Conservation (phyloP, 2,113 vertebrate species). For the Hippocampus mohnikei region DNA sequence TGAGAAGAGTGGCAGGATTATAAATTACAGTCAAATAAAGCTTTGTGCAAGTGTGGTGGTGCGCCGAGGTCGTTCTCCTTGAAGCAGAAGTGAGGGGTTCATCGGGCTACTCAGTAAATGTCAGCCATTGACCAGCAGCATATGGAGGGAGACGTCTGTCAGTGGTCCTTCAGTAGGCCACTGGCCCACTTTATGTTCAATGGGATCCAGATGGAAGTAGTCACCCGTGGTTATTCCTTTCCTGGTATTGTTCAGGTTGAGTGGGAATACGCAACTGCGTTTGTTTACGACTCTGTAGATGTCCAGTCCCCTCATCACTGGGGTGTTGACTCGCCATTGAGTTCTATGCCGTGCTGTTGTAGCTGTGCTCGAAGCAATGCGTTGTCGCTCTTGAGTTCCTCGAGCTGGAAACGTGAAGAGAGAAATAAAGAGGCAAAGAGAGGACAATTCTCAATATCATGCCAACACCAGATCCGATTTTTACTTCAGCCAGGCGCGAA, state of each 20-base stretch:
- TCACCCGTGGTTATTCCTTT: slow-evolving; percentile 14
- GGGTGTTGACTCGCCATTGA: slow-evolving; percentile 76
- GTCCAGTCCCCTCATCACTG: slow-evolving; percentile 69
- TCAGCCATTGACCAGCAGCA: slow-evolving; percentile 10
- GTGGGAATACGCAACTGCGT: slow-evolving; percentile 10
- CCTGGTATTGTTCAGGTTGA: slow-evolving; percentile 23
- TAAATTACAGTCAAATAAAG: slow-evolving; percentile 49
- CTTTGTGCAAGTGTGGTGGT: slow-evolving; percentile 32
- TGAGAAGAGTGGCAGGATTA: slow-evolving; percentile 40
- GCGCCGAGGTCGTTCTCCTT: slow-evolving; percentile 25
- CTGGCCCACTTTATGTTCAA: neutral
- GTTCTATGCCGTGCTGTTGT: slow-evolving; percentile 85
- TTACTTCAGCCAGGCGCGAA: too few relatives aligned
- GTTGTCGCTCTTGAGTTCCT: slow-evolving; percentile 88
- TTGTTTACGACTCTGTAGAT: slow-evolving; percentile 1
- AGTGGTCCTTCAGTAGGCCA: slow-evolving; percentile 14
- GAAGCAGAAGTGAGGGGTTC: slow-evolving; percentile 30
- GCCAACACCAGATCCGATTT: neutral
- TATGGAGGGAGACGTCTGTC: slow-evolving; percentile 28
- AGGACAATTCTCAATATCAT: neutral
- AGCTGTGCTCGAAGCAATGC: slow-evolving; percentile 86
- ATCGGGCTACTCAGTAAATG: slow-evolving; percentile 21
- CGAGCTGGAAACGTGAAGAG: slow-evolving; percentile 67
- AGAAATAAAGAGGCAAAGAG: neutral
- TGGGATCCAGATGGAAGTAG: slow-evolving; percentile 19